These are phyloP conservation scores for Lycaon pictus DNA, from an alignment of 2,113 vertebrate genomes.

Conservation along the genomic window DNA sequence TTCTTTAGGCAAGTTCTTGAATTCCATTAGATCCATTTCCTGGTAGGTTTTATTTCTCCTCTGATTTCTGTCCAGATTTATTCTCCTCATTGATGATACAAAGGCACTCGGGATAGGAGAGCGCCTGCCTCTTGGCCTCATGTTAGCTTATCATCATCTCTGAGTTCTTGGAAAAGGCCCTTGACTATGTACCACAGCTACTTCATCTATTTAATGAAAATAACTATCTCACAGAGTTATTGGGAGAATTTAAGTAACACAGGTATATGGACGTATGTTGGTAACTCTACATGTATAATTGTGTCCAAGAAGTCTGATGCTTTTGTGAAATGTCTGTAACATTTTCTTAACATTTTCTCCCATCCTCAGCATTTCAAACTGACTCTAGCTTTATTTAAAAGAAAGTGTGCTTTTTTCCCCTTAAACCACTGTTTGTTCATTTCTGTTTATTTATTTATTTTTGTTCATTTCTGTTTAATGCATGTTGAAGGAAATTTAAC, in stretches of 20 bases:
- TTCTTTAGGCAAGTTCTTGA: background rate
- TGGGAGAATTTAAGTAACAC: background rate
- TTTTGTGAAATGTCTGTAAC: slow-evolving; percentile 1
- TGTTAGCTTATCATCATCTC: background rate
- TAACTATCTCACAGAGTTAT: background rate
- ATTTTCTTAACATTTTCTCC: slow-evolving; percentile 6
- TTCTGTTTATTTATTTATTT: slow-evolving; percentile 67
- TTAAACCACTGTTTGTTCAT: slow-evolving; percentile 51
- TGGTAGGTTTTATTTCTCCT: background rate
- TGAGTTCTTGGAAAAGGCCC: background rate
- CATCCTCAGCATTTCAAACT: background rate
- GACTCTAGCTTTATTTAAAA: slow-evolving; percentile 24
- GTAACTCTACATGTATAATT: background rate
- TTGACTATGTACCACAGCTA: background rate
- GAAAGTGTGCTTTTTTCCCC: background rate
- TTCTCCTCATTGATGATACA: background rate
- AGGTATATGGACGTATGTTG: background rate
- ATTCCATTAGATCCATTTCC: background rate
- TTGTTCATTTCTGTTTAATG: slow-evolving; percentile 67
- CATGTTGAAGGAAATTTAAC: slow-evolving; percentile 74
- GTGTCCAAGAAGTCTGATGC: background rate
- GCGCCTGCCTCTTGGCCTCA: background rate
- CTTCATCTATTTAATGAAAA: background rate
- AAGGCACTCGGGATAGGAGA: rapidly evolving
- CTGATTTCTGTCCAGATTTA: background rate